Percentiles rank a stretch among this genome's conserved stretches.
Conservation (phyloP, 2,113 vertebrate genomes). For the Balaeniceps rex region DNA sequence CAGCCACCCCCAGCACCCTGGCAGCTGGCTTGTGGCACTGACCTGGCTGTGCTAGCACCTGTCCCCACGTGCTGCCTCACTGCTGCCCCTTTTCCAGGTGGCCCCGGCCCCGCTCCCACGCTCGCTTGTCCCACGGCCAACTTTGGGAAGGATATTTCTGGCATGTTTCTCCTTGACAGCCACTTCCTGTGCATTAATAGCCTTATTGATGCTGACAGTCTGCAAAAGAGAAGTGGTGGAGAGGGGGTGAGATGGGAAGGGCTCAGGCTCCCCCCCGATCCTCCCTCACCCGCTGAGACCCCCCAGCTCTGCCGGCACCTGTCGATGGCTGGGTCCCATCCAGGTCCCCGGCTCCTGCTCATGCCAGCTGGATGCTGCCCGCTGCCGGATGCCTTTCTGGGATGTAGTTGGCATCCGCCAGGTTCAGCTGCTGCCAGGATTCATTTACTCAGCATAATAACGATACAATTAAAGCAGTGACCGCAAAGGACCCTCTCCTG, state of each 20-base stretch:
- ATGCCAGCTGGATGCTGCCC: conserved; percentile 54
- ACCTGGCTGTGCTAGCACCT: background rate
- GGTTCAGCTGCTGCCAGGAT: conserved; percentile 59
- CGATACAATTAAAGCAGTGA: conserved; percentile 12
- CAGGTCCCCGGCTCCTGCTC: background rate
- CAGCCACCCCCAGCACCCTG: background rate
- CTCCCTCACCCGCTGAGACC: background rate
- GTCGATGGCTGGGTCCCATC: background rate
- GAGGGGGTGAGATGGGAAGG: background rate
- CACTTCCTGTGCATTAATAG: conserved; percentile 98
- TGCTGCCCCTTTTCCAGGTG: background rate
- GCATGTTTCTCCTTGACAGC: conserved; percentile 99
- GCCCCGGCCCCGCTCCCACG: background rate
- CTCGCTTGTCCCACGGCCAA: background rate
- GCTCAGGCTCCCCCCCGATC: background rate
- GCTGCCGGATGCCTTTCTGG: conserved; percentile 38
- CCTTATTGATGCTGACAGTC: conserved; percentile 99
- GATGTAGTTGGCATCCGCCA: conserved; percentile 51
- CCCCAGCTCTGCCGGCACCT: background rate
- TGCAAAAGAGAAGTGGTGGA: conserved; percentile 69
- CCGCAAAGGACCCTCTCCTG: conserved; percentile 53
- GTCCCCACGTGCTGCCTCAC: background rate
- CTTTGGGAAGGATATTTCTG: conserved; percentile 93
- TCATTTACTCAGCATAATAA: conserved; percentile 58
- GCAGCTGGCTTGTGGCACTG: accelerated